Evolutionary conservation across 2,888 invertebrate species (phyloP).

Genomic region (Chrysodeixis includens): DNA sequence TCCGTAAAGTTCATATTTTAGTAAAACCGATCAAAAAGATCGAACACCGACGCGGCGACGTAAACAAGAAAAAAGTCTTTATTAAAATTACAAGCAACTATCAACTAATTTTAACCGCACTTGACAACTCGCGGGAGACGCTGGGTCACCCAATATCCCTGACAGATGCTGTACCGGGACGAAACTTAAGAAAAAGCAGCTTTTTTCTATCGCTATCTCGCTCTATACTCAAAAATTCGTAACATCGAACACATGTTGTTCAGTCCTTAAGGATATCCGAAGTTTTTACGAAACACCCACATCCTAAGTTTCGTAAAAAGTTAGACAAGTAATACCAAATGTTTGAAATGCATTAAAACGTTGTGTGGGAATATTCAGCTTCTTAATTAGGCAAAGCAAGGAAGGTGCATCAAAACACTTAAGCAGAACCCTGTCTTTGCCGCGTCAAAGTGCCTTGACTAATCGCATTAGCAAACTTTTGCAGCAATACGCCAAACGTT

Average conservation of each 20-base stretch:
- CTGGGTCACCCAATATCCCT: slow-evolving; percentile 82
- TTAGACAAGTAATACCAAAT: slow-evolving; percentile 42
- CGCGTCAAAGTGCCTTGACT: background rate
- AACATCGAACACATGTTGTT: slow-evolving; percentile 72
- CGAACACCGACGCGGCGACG: too few species aligned
- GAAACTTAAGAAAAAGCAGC: slow-evolving; percentile 65
- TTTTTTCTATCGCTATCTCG: slow-evolving; percentile 57
- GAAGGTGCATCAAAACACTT: background rate
- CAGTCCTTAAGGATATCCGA: slow-evolving; percentile 75
- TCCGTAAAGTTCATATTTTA: too few species aligned
- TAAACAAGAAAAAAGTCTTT: background rate
- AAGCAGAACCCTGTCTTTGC: background rate
- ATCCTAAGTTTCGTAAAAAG: slow-evolving; percentile 59
- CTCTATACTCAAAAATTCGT: slow-evolving; percentile 52
- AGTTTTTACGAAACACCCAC: slow-evolving; percentile 66
- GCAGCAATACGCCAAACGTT: background rate
- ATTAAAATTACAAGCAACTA: slow-evolving; percentile 46
- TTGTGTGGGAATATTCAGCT: slow-evolving; percentile 29
- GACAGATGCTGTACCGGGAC: slow-evolving; percentile 79
- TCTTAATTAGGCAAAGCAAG: background rate
- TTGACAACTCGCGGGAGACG: slow-evolving; percentile 68
- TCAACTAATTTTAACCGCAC: slow-evolving; percentile 56
- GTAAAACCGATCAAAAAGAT: too few species aligned
- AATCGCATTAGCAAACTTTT: background rate
- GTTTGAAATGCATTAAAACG: slow-evolving; percentile 31